These are phyloP conservation scores for Pelosia muscerda DNA, from an alignment of 2,888 invertebrate species.

Conservation along the genomic window DNA sequence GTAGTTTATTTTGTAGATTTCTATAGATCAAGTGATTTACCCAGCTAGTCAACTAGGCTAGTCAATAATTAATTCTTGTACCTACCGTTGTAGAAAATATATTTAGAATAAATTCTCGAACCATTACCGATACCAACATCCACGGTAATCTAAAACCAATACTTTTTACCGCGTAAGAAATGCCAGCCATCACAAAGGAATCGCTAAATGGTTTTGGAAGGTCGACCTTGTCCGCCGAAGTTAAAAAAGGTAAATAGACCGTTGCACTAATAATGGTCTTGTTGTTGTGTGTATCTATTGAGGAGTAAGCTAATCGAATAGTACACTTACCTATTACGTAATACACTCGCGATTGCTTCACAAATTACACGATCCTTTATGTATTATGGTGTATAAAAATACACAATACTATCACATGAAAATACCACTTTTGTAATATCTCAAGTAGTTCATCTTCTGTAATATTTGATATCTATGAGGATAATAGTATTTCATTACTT, in stretches of 20 bases:
- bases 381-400: no score
- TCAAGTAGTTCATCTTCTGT: background rate
- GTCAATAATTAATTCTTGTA: background rate
- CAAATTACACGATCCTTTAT: background rate
- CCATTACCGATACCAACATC: background rate
- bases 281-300: background rate
- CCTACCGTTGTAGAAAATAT: background rate
- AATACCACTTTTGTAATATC: background rate
- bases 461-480: no score
- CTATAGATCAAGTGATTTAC: no score
- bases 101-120: background rate
- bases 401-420: background rate
- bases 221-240: conserved; percentile 6
- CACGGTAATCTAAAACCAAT: conserved; percentile 9
- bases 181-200: background rate
- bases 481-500: no score
- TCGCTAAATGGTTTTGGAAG: background rate
- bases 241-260: conserved; percentile 2
- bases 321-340: background rate
- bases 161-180: background rate
- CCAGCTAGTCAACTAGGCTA: no score
- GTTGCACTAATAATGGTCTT: background rate
- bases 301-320: background rate
- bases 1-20: no score
- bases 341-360: background rate